Evolutionary conservation across 2,888 invertebrate genomes (phyloP), one percentile per base, ranked within the genome.

Genomic region (Drosophila robusta): DNA sequence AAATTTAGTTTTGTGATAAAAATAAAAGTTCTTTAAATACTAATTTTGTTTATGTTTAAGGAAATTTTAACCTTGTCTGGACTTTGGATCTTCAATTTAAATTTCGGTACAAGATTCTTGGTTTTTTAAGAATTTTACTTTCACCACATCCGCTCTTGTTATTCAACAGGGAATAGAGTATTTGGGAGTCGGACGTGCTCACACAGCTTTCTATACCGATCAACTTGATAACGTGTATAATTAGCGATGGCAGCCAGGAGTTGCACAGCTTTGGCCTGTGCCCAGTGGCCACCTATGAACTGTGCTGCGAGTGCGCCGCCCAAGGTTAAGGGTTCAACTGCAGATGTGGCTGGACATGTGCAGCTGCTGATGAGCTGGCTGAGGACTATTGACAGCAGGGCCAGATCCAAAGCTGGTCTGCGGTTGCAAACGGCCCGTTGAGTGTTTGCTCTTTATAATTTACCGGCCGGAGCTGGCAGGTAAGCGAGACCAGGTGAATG

Each of bases 371-470:
- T 56, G 42, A 26, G 51, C 32, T n/a, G 24, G 7, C 11, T 32
- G 32, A 64, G 58, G 54, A 64, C 54, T 39, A 57, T 57, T 62
- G 76, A 70, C 54, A 57, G 34, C 44, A 12, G 26, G 24, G 24
- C 24, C 44, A 54, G 75, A 64, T 29, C 49, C 56, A 47, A 29
- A 55, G 44, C 9, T 11, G 22, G 18, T 24, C 16, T 9, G 42
- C 34, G 56, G 50, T 12, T 29, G 61, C 39, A 26, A 26, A 6
- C 16, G 11, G 29, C 32, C 42, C 11, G 47, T 24, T 24, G 18
- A 32, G 46, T 60, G 38, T 74, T 60, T 18, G 50, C 46, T 14
- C 52, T 60, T 56, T 57, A 61, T 71, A 65, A 71, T 66, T 66
- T 61, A 72, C 66, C 63, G 70, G 51, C 72, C 38, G 12, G 47